Base-by-base conservation (phyloP, 2,888 invertebrate genomes). In the Drosophila neonasuta region DNA sequence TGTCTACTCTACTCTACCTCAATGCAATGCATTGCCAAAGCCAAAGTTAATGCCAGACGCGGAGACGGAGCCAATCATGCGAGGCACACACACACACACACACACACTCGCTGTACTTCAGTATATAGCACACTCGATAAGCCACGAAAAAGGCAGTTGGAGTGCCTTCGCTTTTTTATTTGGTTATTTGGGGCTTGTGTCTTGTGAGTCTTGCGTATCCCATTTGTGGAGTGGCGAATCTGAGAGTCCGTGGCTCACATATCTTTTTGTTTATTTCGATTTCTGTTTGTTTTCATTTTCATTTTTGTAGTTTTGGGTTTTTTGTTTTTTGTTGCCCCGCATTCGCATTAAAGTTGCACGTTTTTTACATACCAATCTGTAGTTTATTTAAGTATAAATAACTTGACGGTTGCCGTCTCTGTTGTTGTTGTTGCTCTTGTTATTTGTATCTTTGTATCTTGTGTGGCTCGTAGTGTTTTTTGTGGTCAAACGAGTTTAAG, bases 401-500 rank as follows among this genome's bases (percentile, higher is more conserved):
- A 39, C 52, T 58, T 49, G 44, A 61, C 44, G n/a, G 36, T n/a
- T 36, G n/a, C n/a, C 2, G 5, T 5, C 6, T 4, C 6, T 11
- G 10, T 36, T 44, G 46, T 59, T 50, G 55, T 17, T 48, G 32
- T 10, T 59, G 48, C 41, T 68, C 64, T 63, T 56, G 72, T 70
- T 54, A 42, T 20, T 65, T 46, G 68, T 62, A 62, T 60, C 32
- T 54, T 42, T 65, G 60, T 60, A 54, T 46, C 51, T 29, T 20
- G 20, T 42, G 32, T 50, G 11, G 56, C 45, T 11, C 34, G 34
- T 52, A 24, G 44, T 17, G 7, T 58, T 58, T 58, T 58, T 71
- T 71, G 86, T 86, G 83, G 83, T 83, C 83, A 86, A 83, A 83
- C 83, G 75, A 62, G 83, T 83, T 83, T 86, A 73, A 79, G 72